phyloP scores from a whole-genome alignment of 2,888 invertebrate genomes.

The Temnothorax unifasciatus region DNA sequence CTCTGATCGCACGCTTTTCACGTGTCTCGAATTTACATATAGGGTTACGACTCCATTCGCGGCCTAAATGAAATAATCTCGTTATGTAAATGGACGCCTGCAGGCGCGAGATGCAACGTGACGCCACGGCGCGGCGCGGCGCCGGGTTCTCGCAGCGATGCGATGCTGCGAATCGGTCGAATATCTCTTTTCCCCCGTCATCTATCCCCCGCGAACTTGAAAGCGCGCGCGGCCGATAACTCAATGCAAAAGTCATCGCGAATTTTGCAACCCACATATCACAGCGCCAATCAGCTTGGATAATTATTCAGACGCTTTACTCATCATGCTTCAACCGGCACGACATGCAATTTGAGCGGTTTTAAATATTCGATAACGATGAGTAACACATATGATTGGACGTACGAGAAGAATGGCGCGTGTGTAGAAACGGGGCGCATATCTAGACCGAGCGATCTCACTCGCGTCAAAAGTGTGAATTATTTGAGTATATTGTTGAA shows the following conservation, averaged over 20 bases:
- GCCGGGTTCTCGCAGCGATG: not conserved
- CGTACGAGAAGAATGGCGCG: not conserved
- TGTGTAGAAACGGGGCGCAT: not conserved
- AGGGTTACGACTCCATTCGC: slow-evolving; percentile 72
- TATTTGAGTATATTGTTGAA: slow-evolving; percentile 50
- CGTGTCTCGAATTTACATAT: slow-evolving; percentile 76
- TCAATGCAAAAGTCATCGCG: slow-evolving; percentile 28
- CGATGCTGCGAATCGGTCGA: not conserved
- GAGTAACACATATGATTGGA: not conserved
- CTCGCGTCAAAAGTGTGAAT: slow-evolving; percentile 38
- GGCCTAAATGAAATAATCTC: slow-evolving; percentile 79
- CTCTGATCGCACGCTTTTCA: slow-evolving; percentile 76
- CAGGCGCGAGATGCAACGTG: slow-evolving; percentile 51
- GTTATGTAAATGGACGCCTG: slow-evolving; percentile 77
- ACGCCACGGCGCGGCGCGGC: not conserved
- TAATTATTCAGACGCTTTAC: slow-evolving; percentile 30
- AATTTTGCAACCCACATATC: slow-evolving; percentile 29
- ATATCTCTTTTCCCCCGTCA: slow-evolving; percentile 17
- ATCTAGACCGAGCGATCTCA: slow-evolving; percentile 35
- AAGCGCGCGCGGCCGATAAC: not conserved
- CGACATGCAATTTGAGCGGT: not conserved
- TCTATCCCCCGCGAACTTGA: slow-evolving; percentile 4
- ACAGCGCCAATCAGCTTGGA: not conserved
- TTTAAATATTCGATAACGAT: slow-evolving; percentile 34
- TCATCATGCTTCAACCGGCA: not conserved